Conservation (phyloP, 2,113 vertebrate genomes). For the Procavia capensis region DNA sequence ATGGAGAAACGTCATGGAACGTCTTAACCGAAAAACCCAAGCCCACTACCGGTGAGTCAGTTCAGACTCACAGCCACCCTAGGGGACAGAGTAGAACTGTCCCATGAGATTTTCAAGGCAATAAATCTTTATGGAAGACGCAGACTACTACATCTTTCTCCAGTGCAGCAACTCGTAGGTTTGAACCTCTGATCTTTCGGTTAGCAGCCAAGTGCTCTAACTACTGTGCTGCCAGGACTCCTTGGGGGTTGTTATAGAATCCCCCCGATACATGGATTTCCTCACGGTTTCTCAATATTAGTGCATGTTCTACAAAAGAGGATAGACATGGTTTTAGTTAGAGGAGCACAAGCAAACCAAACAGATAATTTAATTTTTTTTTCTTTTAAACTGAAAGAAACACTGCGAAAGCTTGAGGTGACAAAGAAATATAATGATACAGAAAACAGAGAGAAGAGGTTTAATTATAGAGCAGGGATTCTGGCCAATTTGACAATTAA, state of each 20-base stretch:
- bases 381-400: conserved; percentile 56
- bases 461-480: conserved; percentile 65
- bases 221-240: not conserved
- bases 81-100: no score
- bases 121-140: no score
- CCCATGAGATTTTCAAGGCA: no score
- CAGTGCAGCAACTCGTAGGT: no score
- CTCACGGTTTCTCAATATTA: conserved; percentile 21
- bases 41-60: no score
- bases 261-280: conserved; percentile 33
- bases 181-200: no score
- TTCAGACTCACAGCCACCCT: no score
- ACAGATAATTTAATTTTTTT: conserved; percentile 52
- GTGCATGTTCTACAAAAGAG: conserved; percentile 54
- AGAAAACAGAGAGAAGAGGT: conserved; percentile 33
- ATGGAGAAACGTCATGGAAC: conserved; percentile 41
- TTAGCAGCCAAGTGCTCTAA: no score
- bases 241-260: conserved; percentile 31
- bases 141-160: no score
- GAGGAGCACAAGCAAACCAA: conserved; percentile 51
- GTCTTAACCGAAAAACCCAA: no score
- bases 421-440: not conserved
- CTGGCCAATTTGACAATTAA: conserved; percentile 60
- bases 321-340: conserved; percentile 35
- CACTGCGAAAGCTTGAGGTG: conserved; percentile 30